Conservation (phyloP, 64 coral and sea anemone genomes). For the Montipora foliosa region DNA sequence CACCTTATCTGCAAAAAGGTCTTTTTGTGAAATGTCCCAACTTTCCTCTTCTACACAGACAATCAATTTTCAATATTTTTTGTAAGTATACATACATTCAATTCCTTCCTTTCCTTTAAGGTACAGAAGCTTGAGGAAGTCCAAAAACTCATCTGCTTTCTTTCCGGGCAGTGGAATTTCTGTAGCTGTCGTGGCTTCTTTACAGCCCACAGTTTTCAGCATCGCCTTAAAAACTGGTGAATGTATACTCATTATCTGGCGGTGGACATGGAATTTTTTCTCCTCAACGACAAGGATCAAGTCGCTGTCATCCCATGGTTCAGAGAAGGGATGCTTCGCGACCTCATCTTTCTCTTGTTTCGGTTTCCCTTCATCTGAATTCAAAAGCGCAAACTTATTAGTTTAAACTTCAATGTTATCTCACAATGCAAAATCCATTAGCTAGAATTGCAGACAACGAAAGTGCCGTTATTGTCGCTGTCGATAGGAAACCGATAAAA, state of each 20-base stretch:
- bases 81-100: background rate
- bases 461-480: too few relatives aligned
- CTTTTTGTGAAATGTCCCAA: too few relatives aligned
- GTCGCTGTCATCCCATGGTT: conserved; percentile 69
- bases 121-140: conserved; percentile 59
- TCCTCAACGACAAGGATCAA: conserved; percentile 56
- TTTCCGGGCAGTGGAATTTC: conserved; percentile 64
- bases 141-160: conserved; percentile 32
- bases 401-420: too few relatives aligned
- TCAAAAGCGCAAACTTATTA: too few relatives aligned
- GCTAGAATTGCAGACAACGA: too few relatives aligned
- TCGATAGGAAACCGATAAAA: too few relatives aligned
- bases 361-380: background rate
- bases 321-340: conserved; percentile 25
- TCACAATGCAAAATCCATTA: too few relatives aligned
- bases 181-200: conserved; percentile 17
- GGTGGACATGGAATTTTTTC: conserved; percentile 62
- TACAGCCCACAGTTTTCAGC: conserved; percentile 6
- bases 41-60: too few relatives aligned
- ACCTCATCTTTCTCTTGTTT: background rate
- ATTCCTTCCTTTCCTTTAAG: background rate
- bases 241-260: conserved; percentile 38
- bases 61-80: too few relatives aligned
- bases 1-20: too few relatives aligned
- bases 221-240: conserved; percentile 70